phyloP scores from a whole-genome alignment of 2,888 invertebrate genomes.

The Chloroclystis v-ata region DNA sequence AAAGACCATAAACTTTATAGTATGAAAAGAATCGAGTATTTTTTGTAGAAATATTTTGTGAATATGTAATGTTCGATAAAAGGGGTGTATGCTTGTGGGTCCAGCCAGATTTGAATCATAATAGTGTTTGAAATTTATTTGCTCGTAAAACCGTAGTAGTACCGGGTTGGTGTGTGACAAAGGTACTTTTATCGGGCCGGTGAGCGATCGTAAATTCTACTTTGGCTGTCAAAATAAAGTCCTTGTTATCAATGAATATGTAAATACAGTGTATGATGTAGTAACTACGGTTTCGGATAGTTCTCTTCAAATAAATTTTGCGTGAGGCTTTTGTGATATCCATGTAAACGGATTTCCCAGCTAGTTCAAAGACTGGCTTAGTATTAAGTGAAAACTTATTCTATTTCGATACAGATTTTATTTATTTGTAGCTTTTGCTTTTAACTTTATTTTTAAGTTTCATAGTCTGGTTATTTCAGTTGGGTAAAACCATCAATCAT shows the following conservation, averaged over 20 bases:
- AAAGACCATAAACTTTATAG: constrained; percentile 41
- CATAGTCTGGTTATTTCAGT: too few relatives aligned
- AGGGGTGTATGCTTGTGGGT: constrained; percentile 68
- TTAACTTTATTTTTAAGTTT: too few relatives aligned
- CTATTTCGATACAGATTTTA: too few relatives aligned
- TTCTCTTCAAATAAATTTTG: background rate
- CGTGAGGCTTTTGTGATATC: background rate
- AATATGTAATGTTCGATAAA: constrained; percentile 58
- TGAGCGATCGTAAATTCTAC: constrained; percentile 70
- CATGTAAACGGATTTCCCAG: background rate
- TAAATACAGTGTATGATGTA: constrained; percentile 1
- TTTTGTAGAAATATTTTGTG: constrained; percentile 64
- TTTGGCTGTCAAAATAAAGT: constrained; percentile 67
- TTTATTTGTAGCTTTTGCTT: too few relatives aligned
- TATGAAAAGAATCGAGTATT: constrained; percentile 37
- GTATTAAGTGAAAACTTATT: background rate
- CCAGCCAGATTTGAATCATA: constrained; percentile 73
- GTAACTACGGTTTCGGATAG: background rate
- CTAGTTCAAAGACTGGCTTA: background rate
- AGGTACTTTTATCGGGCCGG: constrained; percentile 68
- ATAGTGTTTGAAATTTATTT: constrained; percentile 77
- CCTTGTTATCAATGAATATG: constrained; percentile 6
- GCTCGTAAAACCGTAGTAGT: constrained; percentile 70
- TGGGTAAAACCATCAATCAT: too few relatives aligned
- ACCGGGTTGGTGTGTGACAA: constrained; percentile 66